Conservation (phyloP, 2,113 vertebrate species). For the Protobothrops mucrosquamatus region DNA sequence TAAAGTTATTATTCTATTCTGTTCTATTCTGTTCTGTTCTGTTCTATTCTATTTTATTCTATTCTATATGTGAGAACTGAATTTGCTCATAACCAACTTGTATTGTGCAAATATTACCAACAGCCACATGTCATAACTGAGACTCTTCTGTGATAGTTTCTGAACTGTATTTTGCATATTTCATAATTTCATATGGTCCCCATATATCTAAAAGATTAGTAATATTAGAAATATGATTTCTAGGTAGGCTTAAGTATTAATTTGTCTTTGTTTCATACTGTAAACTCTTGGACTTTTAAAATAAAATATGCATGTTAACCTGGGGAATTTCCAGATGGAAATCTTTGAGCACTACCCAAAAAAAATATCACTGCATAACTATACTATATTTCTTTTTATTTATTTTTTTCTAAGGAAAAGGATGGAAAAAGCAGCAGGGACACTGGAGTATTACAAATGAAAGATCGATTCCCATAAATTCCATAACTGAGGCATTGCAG, state of each 20-base stretch:
- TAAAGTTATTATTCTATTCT: too few species aligned
- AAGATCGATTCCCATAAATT: not conserved
- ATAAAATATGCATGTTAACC: not conserved
- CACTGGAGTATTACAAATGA: not conserved
- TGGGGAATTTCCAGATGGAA: not conserved
- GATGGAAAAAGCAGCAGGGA: not conserved
- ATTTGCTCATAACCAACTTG: not conserved
- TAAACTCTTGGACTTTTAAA: not conserved
- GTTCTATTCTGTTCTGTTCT: too few species aligned
- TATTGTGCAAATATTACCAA: not conserved
- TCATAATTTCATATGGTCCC: not conserved
- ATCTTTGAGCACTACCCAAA: not conserved
- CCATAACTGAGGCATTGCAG: not conserved
- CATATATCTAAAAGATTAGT: not conserved
- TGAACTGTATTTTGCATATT: not conserved
- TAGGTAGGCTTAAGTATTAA: not conserved
- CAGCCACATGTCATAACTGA: not conserved
- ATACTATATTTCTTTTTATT: not conserved
- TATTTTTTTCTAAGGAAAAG: not conserved
- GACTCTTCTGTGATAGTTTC: not conserved
- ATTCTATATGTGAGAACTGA: not conserved
- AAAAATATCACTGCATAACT: not conserved
- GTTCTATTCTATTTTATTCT: too few species aligned
- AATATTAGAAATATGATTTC: not conserved
- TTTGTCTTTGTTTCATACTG: not conserved